A percentile compares a stretch with the other conserved stretches of the same genome.
Evolutionary conservation across 2,797 vertebrate species (phyloP).

Genomic region (Neoniphon sammara): DNA sequence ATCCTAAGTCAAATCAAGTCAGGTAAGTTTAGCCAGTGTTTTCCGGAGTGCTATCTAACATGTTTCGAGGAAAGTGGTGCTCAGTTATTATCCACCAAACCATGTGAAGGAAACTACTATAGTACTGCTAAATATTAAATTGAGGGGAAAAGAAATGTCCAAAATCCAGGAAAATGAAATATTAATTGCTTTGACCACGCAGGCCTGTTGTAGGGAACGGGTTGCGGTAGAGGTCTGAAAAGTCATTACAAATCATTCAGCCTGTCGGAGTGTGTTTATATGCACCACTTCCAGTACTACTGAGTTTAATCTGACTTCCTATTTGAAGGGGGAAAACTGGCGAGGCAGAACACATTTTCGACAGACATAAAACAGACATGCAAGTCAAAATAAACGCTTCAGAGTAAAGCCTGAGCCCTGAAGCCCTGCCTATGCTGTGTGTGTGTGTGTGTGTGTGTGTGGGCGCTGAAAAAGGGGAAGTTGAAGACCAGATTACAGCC

Average conservation of each 20-base stretch:
- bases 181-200: constrained; percentile 67
- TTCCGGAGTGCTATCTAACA: constrained; percentile 17
- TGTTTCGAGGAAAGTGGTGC: not conserved
- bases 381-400: constrained; percentile 78
- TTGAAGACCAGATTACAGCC: constrained; percentile 63
- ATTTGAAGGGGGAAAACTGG: constrained; percentile 73
- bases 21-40: not conserved
- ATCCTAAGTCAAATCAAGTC: constrained; percentile 2
- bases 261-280: constrained; percentile 72
- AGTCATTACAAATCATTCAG: constrained; percentile 76
- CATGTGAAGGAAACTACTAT: constrained; percentile 30
- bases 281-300: constrained; percentile 73
- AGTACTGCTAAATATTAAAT: constrained; percentile 11
- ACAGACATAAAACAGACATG: constrained; percentile 78
- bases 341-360: constrained; percentile 75
- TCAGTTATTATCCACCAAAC: not conserved
- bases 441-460: constrained; percentile 17
- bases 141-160: constrained; percentile 31
- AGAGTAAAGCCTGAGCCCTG: constrained; percentile 56
- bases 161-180: constrained; percentile 54
- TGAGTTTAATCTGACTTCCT: constrained; percentile 76
- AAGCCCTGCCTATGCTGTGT: constrained; percentile 43
- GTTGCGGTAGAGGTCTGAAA: constrained; percentile 71
- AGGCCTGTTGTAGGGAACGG: constrained; percentile 46
- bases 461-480: constrained; percentile 47